Evolutionary conservation across 2,797 vertebrate species (phyloP).

Genomic region (Sus cebifrons): DNA sequence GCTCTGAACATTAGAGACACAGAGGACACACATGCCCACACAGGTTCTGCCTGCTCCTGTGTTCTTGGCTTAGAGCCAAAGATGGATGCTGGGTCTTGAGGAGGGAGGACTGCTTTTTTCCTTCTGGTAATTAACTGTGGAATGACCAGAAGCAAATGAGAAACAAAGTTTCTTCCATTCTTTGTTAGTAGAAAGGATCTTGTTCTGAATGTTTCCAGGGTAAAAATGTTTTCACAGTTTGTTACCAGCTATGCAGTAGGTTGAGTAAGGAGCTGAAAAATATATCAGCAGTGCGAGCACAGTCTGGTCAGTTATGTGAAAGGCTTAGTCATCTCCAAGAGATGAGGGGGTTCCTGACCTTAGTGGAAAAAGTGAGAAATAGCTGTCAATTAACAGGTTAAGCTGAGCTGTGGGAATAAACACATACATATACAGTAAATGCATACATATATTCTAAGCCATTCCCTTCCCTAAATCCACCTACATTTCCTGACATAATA

Average conservation of each 20-base stretch:
- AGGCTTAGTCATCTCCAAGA: no score
- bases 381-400: not conserved
- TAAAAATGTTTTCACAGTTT: slow-evolving; percentile 8
- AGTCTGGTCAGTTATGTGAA: no score
- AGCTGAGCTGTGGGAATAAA: not conserved
- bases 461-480: not conserved
- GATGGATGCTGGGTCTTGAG: not conserved
- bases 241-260: not conserved
- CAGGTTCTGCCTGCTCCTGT: not conserved
- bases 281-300: not conserved
- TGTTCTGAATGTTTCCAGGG: slow-evolving; percentile 32
- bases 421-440: not conserved
- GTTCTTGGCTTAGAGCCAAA: not conserved
- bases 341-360: not conserved
- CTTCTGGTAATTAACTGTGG: slow-evolving; percentile 19
- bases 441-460: not conserved
- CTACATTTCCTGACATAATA: slow-evolving; percentile 2
- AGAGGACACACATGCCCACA: not conserved
- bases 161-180: not conserved
- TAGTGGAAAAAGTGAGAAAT: slow-evolving; percentile 52
- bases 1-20: not conserved
- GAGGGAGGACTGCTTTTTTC: not conserved
- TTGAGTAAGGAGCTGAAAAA: not conserved
- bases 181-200: not conserved
- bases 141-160: not conserved